Evolutionary conservation across 2,113 vertebrate species (phyloP), one percentile per base, ranked within the genome.

Genomic region (Leptodactylus fuscus): DNA sequence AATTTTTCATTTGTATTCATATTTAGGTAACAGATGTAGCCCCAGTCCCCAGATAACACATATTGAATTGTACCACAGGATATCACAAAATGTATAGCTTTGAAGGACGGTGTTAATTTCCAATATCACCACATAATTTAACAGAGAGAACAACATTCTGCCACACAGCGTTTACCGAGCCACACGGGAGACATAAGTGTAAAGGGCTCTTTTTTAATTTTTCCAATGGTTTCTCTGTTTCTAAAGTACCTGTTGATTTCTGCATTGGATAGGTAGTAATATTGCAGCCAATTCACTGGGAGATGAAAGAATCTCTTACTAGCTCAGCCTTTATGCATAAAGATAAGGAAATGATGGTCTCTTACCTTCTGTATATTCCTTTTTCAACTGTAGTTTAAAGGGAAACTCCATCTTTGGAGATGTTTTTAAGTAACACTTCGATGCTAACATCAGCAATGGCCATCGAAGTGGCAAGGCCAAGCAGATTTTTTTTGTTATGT

Each of bases 1-100:
- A 73, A 73, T 73, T 83, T 83, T 83, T 67, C 67, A 73, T 83
- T 83, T 71, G 46, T 83, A 83, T 83, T 83, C 81, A 58, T 58
- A 71, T 83, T 83, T 83, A 71, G 69, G 69, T 83, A 83, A 58
- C 81, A 83, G 81, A 83, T 83, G 82, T 83, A 76, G 71, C 24
- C 38, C 60, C 62, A 27, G 53, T 75, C 69, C 82, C 51, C 20
- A 41, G 82, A 83, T 83, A 62, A 75, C 82, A 83, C 82, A 83
- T 75, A 75, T 62, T 83, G 69, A 44, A 76, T 83, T 83, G 71
- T 62, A 46, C 36, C 69, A 62, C 82, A 75, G 82, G 82, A 83
- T 58, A 58, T 83, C 81, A 75, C 70, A 83, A 55, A 75, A 83
- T 51, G 69, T 83, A 71, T 75, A 74, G 81, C 69, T 44, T 38